These are phyloP conservation scores for Silurus asotus DNA, from an alignment of 2,113 vertebrate genomes.

Conservation along the genomic window DNA sequence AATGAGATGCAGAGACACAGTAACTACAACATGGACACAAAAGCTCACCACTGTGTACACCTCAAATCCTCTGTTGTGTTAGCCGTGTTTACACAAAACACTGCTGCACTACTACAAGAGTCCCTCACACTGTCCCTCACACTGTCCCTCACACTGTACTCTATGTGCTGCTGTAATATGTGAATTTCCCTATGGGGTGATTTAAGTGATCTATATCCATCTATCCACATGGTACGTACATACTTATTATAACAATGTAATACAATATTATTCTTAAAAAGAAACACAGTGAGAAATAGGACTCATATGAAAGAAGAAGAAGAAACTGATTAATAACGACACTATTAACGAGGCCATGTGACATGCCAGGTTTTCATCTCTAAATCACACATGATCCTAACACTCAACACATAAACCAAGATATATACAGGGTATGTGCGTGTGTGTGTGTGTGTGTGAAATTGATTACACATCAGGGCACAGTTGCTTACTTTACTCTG, in stretches of 20 bases:
- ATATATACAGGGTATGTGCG: neutral
- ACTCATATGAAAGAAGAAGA: neutral
- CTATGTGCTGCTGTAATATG: no score
- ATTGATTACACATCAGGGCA: neutral
- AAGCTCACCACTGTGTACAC: neutral
- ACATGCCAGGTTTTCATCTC: neutral
- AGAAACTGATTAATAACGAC: no score
- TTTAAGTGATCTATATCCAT: no score
- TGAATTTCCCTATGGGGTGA: no score
- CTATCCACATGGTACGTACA: no score
- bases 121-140: no score
- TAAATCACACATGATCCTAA: neutral
- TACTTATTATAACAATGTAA: neutral
- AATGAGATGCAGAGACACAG: neutral
- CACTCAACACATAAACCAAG: neutral
- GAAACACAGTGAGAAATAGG: neutral
- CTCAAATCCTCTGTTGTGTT: no score
- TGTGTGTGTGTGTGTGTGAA: neutral
- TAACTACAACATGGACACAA: neutral
- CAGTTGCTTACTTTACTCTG: constrained; percentile 87
- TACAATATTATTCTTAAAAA: neutral
- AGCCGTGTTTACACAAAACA: no score
- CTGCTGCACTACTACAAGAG: no score
- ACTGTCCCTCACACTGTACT: no score
- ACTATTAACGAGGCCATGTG: neutral